Conservation (phyloP, 2,113 vertebrate genomes). For the Furnarius figulus region DNA sequence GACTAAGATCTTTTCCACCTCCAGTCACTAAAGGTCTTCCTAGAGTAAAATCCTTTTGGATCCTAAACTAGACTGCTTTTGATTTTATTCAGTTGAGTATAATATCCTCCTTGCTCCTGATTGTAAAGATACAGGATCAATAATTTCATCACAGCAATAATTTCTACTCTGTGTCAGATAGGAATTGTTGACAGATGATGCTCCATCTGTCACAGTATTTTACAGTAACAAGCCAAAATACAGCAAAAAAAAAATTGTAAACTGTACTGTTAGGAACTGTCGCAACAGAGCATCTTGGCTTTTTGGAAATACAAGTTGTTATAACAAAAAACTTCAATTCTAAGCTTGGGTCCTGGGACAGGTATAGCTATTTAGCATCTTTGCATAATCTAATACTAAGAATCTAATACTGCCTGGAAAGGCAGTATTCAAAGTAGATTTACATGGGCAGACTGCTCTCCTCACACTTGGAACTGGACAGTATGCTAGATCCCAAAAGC, state of each 20-base stretch:
- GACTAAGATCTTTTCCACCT: slow-evolving; percentile 24
- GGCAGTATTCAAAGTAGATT: neutral
- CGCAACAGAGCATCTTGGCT: neutral
- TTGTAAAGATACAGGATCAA: slow-evolving; percentile 56
- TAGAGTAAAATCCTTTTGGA: slow-evolving; percentile 14
- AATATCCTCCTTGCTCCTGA: slow-evolving; percentile 34
- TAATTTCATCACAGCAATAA: slow-evolving; percentile 57
- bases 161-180: slow-evolving; percentile 51
- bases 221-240: slow-evolving; percentile 62
- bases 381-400: neutral
- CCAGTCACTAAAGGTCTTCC: slow-evolving; percentile 14
- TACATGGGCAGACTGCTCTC: neutral
- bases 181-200: slow-evolving; percentile 66
- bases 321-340: neutral
- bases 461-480: neutral
- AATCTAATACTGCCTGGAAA: neutral
- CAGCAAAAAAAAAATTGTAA: slow-evolving; percentile 4
- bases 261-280: slow-evolving; percentile 20
- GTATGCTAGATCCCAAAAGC: neutral
- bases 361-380: neutral
- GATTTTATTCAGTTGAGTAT: slow-evolving; percentile 7
- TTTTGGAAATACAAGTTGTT: slow-evolving; percentile 22
- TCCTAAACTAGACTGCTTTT: slow-evolving; percentile 17
- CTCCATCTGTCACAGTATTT: slow-evolving; percentile 71
- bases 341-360: neutral